Conservation (phyloP, 2,888 invertebrate genomes). For the Erannis defoliaria region DNA sequence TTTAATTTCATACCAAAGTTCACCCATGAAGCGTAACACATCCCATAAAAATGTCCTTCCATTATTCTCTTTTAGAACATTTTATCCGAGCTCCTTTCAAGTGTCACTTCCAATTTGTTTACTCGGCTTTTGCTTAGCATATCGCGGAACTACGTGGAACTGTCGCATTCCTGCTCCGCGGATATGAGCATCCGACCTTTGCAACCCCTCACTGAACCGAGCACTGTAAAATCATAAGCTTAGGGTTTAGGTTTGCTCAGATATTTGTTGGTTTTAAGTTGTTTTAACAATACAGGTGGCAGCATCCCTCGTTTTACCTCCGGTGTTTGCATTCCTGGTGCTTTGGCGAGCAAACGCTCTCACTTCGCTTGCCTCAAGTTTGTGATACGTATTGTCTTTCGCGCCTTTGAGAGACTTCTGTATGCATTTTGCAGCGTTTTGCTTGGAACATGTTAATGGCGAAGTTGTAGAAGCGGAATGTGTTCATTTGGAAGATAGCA, state of each 20-base stretch:
- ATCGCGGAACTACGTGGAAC: conserved; percentile 76
- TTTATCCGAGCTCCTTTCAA: conserved; percentile 60
- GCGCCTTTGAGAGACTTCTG: conserved; percentile 70
- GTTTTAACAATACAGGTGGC: conserved; percentile 34
- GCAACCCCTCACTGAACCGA: conserved; percentile 36
- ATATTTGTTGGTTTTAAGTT: conserved; percentile 19
- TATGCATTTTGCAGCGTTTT: conserved; percentile 61
- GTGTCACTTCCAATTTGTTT: conserved; percentile 78
- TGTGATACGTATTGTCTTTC: conserved; percentile 78
- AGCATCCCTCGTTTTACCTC: conserved; percentile 58
- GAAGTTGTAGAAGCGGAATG: conserved; percentile 14
- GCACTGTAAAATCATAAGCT: conserved; percentile 4
- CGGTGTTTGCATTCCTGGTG: conserved; percentile 78
- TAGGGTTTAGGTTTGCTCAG: conserved; percentile 42
- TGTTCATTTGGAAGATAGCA: background rate
- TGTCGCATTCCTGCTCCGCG: conserved; percentile 73
- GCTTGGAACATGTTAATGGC: conserved; percentile 25
- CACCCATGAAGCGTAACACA: conserved; percentile 18
- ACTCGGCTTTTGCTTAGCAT: conserved; percentile 81
- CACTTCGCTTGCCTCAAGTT: conserved; percentile 75
- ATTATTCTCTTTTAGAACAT: conserved; percentile 56
- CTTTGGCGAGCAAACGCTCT: conserved; percentile 78
- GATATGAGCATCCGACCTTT: conserved; percentile 72
- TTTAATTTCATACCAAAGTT: conserved; percentile 22
- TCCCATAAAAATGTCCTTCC: conserved; percentile 32